Evolutionary conservation across 2,888 invertebrate genomes (phyloP).

Genomic region (Drosophila percnosoma): DNA sequence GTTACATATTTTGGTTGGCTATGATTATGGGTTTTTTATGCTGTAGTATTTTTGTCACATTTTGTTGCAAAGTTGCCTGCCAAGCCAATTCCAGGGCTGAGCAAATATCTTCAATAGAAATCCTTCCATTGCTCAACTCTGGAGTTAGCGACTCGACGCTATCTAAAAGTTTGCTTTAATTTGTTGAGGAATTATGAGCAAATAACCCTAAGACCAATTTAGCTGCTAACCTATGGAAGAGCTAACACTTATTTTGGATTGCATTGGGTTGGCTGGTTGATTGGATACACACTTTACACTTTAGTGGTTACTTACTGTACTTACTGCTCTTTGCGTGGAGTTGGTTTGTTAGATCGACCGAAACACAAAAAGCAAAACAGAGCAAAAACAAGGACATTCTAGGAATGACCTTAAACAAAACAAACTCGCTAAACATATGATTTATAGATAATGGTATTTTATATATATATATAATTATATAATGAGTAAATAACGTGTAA

Average conservation of each 20-base stretch:
- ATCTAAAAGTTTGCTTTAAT: constrained; percentile 14
- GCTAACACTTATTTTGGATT: constrained; percentile 29
- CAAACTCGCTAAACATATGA: constrained; percentile 40
- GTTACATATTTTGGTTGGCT: constrained; percentile 31
- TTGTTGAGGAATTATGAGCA: not conserved
- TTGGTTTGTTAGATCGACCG: constrained; percentile 34
- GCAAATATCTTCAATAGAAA: constrained; percentile 4
- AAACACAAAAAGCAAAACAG: constrained; percentile 47
- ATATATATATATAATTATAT: constrained; percentile 36
- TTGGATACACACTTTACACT: constrained; percentile 15
- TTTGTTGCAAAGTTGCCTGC: constrained; percentile 19
- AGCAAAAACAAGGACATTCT: constrained; percentile 55
- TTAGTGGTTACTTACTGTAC: constrained; percentile 53
- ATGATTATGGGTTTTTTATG: constrained; percentile 30
- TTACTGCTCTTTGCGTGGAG: constrained; percentile 43
- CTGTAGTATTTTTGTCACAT: constrained; percentile 44
- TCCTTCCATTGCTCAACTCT: constrained; percentile 14
- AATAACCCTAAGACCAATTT: constrained; percentile 2
- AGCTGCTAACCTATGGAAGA: constrained; percentile 26
- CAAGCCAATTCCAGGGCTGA: constrained; percentile 7
- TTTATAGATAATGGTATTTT: constrained; percentile 13
- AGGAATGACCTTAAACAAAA: constrained; percentile 52
- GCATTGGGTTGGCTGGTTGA: not conserved
- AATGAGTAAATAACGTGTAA: constrained; percentile 31
- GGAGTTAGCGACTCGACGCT: constrained; percentile 10